These are phyloP conservation scores for Somateria mollissima DNA, from an alignment of 2,797 vertebrate genomes.

Conservation along the genomic window DNA sequence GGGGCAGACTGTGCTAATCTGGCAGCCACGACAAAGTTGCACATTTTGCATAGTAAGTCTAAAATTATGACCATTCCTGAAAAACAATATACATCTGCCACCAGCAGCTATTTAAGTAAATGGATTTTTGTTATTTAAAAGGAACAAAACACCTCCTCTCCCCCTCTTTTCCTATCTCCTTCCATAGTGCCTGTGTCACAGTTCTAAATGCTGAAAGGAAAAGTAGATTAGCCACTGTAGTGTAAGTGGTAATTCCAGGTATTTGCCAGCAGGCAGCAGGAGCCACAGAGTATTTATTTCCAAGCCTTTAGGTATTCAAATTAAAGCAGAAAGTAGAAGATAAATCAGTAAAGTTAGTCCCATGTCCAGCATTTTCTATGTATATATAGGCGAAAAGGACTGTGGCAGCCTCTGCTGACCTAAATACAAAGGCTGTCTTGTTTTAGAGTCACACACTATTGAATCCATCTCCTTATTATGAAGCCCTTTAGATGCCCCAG, in stretches of 20 bases:
- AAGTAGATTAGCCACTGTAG: background rate
- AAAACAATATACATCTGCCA: accelerated
- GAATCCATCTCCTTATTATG: accelerated
- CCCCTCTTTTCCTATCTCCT: background rate
- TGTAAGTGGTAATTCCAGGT: background rate
- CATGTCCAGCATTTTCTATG: too few relatives aligned
- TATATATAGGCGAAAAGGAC: accelerated
- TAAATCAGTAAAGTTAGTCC: background rate
- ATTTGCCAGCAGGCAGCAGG: background rate
- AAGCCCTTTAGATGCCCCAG: background rate
- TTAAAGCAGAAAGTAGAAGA: background rate
- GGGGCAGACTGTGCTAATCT: accelerated
- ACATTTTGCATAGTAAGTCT: background rate
- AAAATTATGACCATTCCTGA: accelerated
- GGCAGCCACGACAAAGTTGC: background rate
- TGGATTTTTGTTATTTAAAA: background rate
- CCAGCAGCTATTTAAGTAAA: background rate
- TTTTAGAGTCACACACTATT: accelerated
- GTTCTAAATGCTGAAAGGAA: background rate
- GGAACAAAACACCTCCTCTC: background rate
- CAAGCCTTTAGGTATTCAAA: background rate
- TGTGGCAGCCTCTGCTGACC: background rate
- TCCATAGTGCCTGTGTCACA: background rate
- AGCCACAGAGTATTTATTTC: background rate
- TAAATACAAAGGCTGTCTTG: accelerated